Evolutionary conservation across 2,113 vertebrate genomes (phyloP).

Genomic region (Phalacrocorax pelagicus): DNA sequence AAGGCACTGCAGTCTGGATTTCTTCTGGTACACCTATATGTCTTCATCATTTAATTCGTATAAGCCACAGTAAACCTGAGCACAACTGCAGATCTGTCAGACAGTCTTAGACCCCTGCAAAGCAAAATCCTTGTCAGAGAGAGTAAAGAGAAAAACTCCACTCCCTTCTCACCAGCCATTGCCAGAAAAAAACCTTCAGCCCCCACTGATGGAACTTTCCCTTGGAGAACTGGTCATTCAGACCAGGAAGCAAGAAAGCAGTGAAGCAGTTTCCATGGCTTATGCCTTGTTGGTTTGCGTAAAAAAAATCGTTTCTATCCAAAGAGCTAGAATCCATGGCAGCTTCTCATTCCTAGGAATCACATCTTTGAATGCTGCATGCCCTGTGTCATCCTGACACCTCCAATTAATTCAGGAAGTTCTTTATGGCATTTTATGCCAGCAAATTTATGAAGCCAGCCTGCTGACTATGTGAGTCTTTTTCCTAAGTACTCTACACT

Average conservation of each 20-base stretch:
- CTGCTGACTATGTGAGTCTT: background rate
- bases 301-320: background rate
- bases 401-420: background rate
- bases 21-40: background rate
- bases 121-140: background rate
- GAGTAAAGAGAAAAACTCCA: background rate
- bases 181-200: background rate
- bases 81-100: background rate
- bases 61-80: background rate
- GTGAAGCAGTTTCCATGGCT: background rate
- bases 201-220: background rate
- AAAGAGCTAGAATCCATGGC: background rate
- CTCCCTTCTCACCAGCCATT: background rate
- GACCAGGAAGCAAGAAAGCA: background rate
- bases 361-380: background rate
- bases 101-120: background rate
- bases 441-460: background rate
- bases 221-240: background rate
- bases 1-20: background rate
- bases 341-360: conserved; percentile 15
- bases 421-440: background rate
- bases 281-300: background rate
- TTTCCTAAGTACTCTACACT: background rate
- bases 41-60: background rate
- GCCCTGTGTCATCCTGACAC: background rate